Conservation (phyloP, 2,113 vertebrate genomes). For the Sinosuthora webbiana region DNA sequence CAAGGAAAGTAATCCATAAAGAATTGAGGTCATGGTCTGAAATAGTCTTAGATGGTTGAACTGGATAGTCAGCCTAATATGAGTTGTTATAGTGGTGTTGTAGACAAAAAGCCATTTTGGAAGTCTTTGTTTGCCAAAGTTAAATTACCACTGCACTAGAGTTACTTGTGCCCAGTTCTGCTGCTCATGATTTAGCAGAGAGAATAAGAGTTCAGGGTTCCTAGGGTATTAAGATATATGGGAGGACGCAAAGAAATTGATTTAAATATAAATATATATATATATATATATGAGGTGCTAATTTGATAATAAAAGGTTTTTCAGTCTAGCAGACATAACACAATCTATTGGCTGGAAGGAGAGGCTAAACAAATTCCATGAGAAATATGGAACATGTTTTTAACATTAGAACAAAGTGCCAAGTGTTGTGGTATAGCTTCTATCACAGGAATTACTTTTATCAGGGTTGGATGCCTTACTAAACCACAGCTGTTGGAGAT, state of each 20-base stretch:
- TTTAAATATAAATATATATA: not conserved
- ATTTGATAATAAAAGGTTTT: slow-evolving; percentile 55
- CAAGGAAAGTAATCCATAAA: slow-evolving; percentile 52
- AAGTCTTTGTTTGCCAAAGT: not conserved
- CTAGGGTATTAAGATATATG: not conserved
- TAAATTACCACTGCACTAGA: not conserved
- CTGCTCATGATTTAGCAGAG: not conserved
- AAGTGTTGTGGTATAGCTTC: slow-evolving; percentile 49
- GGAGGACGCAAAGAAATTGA: not conserved
- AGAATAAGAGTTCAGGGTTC: not conserved
- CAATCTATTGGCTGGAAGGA: not conserved
- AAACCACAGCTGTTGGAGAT: slow-evolving; percentile 48
- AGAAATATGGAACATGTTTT: slow-evolving; percentile 36
- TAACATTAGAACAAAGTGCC: slow-evolving; percentile 33
- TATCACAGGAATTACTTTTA: slow-evolving; percentile 59
- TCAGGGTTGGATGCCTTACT: not conserved
- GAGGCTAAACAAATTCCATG: slow-evolving; percentile 49
- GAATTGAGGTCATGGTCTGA: slow-evolving; percentile 58
- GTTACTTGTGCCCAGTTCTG: not conserved
- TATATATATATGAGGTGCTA: too few relatives aligned
- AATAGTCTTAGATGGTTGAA: slow-evolving; percentile 32
- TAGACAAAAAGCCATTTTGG: slow-evolving; percentile 22
- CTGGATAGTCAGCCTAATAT: slow-evolving; percentile 21
- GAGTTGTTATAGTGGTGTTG: not conserved
- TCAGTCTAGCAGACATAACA: slow-evolving; percentile 47